Evolutionary conservation across 2,113 vertebrate species (phyloP), one percentile per base, ranked within the genome.

Genomic region (Pandion haliaetus): DNA sequence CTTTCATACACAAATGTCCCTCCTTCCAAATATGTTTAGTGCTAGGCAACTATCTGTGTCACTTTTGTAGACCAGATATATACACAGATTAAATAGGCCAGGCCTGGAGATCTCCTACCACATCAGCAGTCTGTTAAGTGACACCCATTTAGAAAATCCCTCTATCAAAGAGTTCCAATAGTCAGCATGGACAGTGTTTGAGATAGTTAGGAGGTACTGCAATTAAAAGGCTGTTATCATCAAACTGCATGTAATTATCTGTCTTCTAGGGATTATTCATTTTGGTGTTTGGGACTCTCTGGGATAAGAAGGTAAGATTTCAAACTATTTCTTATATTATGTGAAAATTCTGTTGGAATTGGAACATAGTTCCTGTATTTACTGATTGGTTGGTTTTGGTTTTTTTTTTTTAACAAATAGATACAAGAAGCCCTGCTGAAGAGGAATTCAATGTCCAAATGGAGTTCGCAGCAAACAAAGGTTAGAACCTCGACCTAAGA

Each of bases 231-330:
- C 26, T 66, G 45, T 6, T 77, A 26, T 58, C 25, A 74, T 38
- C 24, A 80, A 67, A 36, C 50, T 92, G 9, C 23, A 31, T 87
- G 10, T 73, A 72, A 90, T 84, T 96, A 36, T 97, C 54, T 97
- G 50, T 96, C 89, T 92, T 36, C 62, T 95, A 98, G 98, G 98
- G 98, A 57, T 96, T 98, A 59, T 98, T 98, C 98, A 98, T 98
- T 96, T 88, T 98, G 72, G 95, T 98, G 55, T 98, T 98, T 66
- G 98, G 98, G 63, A 98, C 97, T 79, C 97, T 98, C 65, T 98
- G 98, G 98, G 98, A 98, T 91, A 98, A 98, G 79, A 98, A 98
- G 97, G 98, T 98, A 98, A 97, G 98, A 83, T 94, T 66, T 65
- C 25, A 45, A 71, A 38, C 17, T 49, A 8, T 69, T 92, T 61